phyloP scores from a whole-genome alignment of 1,140 invertebrate genomes.

The Penaeus chinensis region DNA sequence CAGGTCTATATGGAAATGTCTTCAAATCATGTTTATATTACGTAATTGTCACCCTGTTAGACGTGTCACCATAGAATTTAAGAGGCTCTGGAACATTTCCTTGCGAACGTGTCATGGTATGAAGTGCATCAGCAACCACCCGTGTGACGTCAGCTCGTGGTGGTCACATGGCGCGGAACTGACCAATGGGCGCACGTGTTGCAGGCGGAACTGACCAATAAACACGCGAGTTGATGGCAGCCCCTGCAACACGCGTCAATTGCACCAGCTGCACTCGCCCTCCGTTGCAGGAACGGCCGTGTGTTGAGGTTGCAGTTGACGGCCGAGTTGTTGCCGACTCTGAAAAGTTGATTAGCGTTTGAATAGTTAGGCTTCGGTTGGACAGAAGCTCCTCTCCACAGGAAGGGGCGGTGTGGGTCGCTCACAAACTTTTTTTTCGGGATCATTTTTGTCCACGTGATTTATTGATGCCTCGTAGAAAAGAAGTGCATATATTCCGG shows the following conservation, averaged over 20 bases:
- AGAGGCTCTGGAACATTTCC: no score
- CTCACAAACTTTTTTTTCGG: no score
- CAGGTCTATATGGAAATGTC: no score
- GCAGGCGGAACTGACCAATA: conserved; percentile 45
- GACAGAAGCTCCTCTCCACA: no score
- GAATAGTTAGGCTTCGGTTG: no score
- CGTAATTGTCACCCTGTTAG: no score
- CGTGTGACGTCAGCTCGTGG: conserved; percentile 27
- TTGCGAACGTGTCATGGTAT: not conserved
- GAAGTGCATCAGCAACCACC: conserved; percentile 32
- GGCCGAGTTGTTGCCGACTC: not conserved
- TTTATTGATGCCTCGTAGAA: no score
- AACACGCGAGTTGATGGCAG: conserved; percentile 38
- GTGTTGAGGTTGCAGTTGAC: not conserved
- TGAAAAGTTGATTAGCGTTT: not conserved
- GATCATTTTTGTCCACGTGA: no score
- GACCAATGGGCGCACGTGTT: conserved; percentile 46
- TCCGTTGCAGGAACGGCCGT: conserved; percentile 34
- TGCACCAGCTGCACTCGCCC: conserved; percentile 29
- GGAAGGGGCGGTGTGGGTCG: no score
- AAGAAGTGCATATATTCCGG: no score
- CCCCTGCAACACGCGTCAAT: conserved; percentile 40
- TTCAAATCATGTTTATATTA: no score
- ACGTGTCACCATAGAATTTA: no score
- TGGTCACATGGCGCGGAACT: conserved; percentile 39